These are phyloP conservation scores for Camponotus vicinus DNA, from an alignment of 1,140 invertebrate genomes.

Conservation along the genomic window DNA sequence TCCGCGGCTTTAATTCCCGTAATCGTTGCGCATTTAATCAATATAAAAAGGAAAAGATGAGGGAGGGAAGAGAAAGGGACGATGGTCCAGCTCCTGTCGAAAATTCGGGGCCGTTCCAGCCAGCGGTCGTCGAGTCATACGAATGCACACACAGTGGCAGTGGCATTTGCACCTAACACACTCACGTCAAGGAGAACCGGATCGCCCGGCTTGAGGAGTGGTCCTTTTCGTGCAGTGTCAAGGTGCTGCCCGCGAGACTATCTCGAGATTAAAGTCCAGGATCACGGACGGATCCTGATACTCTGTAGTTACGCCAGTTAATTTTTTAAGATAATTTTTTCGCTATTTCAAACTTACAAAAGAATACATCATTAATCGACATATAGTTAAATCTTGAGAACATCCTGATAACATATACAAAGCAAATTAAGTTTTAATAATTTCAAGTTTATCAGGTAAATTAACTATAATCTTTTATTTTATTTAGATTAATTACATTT, in stretches of 20 bases:
- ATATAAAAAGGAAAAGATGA: constrained; percentile 33
- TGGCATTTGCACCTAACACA: constrained; percentile 63
- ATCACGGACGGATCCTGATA: constrained; percentile 32
- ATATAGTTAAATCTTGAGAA: background rate
- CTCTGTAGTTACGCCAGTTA: constrained; percentile 24
- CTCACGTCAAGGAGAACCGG: constrained; percentile 61
- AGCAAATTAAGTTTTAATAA: background rate
- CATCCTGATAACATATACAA: too few species aligned
- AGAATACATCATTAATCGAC: background rate
- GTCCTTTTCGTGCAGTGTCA: constrained; percentile 63
- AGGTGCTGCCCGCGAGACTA: constrained; percentile 56
- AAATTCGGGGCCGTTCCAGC: constrained; percentile 47
- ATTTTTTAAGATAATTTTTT: constrained; percentile 22
- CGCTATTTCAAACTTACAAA: constrained; percentile 6
- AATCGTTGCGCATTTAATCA: constrained; percentile 57
- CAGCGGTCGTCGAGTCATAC: background rate
- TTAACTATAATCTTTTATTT: background rate
- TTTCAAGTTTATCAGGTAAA: background rate
- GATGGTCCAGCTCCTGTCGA: constrained; percentile 27
- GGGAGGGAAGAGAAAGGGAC: background rate
- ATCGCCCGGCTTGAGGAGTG: constrained; percentile 48
- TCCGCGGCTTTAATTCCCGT: constrained; percentile 39
- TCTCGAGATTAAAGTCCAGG: constrained; percentile 56
- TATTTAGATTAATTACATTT: too few species aligned
- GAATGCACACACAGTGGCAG: constrained; percentile 56